Evolutionary conservation across 2,888 invertebrate species (phyloP), one percentile per base, ranked within the genome.

Genomic region (Dioctria linearis): DNA sequence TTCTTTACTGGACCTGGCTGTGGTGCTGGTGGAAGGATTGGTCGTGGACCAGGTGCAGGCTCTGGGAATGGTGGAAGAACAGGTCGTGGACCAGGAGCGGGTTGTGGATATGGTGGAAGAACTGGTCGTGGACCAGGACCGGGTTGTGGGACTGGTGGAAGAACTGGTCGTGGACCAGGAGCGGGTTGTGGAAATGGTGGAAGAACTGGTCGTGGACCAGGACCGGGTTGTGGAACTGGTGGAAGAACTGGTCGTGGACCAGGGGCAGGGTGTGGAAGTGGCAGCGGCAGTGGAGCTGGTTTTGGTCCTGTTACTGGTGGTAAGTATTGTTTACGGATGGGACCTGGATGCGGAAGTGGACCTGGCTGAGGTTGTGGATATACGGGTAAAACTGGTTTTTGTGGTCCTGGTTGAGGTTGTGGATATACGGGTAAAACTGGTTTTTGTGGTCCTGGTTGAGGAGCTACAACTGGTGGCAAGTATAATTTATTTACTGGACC

Each of bases 211-310:
- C 39, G 54, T 11, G 6, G 54, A 11, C 11, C 11, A 54, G 54
- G 46, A 46, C 46, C 5, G 46, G 46, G n/a, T 6, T 11, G 57
- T 11, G 4, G 57, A 2, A 57, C 61, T 6, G 61, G 61, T n/a
- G 73, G 37, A 13, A 39, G 73, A 5, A 57, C 37, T 40, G 73
- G 73, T 11, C 6, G 6, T 54, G 54, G 54, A n/a, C 9, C 54
- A 11, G 54, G 54, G 1, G 6, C 9, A 57, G 39, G 57, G n/a
- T 9, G 4, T 37, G 69, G 49, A 3, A 13, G 8, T 9, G 71
- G 71, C 6, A 6, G 11, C 37, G 71, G 54, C 11, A 5, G 71
- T 2, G 9, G n/a, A 54, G 49, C 71, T 11, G 71, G 73, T 54
- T 54, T 54, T 6, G 5, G 8, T 25, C 25, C 25, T 25, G 25